Percentiles rank a stretch among this genome's conserved stretches.
Conservation (phyloP, 2,888 invertebrate species). For the Bombyx huttoni region DNA sequence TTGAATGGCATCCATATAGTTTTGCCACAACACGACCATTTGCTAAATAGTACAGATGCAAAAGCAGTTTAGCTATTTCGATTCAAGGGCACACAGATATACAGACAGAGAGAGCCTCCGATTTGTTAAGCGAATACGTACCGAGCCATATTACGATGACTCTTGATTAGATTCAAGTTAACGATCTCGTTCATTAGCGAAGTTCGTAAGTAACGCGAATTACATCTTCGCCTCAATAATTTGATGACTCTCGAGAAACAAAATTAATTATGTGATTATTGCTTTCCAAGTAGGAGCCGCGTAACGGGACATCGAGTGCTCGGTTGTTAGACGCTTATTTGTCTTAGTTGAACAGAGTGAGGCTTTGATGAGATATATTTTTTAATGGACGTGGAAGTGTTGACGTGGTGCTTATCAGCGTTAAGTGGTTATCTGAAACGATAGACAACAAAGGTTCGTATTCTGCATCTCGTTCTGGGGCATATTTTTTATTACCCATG, state of each 20-base stretch:
- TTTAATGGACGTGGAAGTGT: no score
- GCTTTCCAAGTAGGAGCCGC: neutral
- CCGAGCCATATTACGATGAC: conserved; percentile 3
- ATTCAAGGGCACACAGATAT: neutral
- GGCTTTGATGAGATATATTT: no score
- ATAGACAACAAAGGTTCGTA: no score
- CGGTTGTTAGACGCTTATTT: neutral
- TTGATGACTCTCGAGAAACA: neutral
- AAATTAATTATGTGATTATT: neutral
- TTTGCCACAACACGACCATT: no score
- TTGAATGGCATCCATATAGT: no score
- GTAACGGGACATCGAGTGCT: neutral
- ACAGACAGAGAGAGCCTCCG: neutral
- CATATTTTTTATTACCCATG: no score
- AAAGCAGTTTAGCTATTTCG: no score
- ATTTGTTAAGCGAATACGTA: neutral
- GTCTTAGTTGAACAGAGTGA: no score
- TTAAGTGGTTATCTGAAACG: no score
- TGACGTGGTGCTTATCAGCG: no score
- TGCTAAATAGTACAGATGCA: no score
- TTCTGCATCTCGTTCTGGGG: no score
- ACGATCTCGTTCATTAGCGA: conserved; percentile 13
- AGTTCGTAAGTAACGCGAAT: neutral
- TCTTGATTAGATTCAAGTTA: conserved; percentile 34
- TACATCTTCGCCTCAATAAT: neutral